Base-by-base conservation (phyloP, 2,888 invertebrate genomes). In the Trachelus stipa region DNA sequence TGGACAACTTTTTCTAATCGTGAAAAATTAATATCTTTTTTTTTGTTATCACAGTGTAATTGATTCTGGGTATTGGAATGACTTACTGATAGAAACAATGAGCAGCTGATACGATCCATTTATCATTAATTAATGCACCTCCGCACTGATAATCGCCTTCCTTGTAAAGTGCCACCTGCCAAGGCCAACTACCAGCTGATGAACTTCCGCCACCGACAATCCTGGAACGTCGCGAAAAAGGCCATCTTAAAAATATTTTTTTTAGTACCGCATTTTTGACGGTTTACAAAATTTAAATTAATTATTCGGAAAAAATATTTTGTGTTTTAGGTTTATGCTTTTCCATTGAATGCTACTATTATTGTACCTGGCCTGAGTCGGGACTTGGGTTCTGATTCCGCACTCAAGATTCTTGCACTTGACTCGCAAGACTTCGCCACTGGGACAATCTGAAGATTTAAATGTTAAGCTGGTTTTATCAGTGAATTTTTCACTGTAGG, bases 121-220 rank as follows among this genome's bases (percentile, higher is more conserved):
- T 93, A 79, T 94, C 93, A 23, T 94, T 93, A 82, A 96, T 93
- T 73, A 96, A 93, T 3, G 96, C 96, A 33, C 95, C 96, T 33
- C 96, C 96, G 89, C 96, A 96, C 91, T 96, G 96, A 92, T 96
- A 96, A 92, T 96, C 96, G 0, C 96, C 96, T 92, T 96, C 96
- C 87, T 96, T 95, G 92, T 96, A 96, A 34, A 96, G 93, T 68
- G 96, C 96, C n/a, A 96, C 96, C 92, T 96, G 96, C 96, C 96
- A 96, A 4, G 96, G 96, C 96, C 96, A 96, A 37, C 96, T 94
- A 83, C 96, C 96, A 12, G 95, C 94, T 76, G 94, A 94, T 69
- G 96, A 94, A 88, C 96, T 96, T 77, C 94, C 95, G 81, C 96
- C 96, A 78, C 96, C 96, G 85, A 96, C 96, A 90, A 96, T 96